Conservation (phyloP, 2,797 vertebrate species). For the Ceryle rudis region DNA sequence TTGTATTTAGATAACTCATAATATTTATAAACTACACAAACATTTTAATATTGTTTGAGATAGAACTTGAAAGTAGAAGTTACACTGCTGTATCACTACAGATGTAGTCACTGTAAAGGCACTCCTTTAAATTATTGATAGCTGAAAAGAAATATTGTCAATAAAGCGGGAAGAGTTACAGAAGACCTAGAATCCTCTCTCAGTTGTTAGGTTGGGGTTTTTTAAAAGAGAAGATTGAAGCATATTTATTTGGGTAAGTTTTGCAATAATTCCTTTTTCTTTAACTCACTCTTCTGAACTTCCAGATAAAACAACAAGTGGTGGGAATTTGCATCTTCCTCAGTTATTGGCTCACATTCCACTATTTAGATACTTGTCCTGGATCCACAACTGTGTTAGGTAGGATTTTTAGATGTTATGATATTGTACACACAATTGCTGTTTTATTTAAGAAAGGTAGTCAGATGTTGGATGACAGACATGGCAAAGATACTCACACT, state of each 20-base stretch:
- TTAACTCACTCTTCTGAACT: background rate
- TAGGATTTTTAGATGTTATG: background rate
- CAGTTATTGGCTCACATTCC: background rate
- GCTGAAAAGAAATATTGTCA: background rate
- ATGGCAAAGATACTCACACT: slow-evolving; percentile 76
- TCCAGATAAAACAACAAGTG: background rate
- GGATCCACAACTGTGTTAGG: background rate
- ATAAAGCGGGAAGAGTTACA: background rate
- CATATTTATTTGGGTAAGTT: background rate
- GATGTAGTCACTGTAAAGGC: background rate
- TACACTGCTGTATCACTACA: background rate
- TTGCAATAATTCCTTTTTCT: background rate
- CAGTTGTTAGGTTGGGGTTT: background rate
- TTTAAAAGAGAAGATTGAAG: background rate
- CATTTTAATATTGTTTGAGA: background rate
- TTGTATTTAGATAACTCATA: no score
- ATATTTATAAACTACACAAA: background rate
- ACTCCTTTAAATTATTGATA: background rate
- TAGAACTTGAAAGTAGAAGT: background rate
- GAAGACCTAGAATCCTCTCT: background rate
- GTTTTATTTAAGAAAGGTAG: background rate
- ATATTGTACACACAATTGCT: background rate
- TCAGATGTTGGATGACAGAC: background rate
- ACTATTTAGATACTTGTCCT: background rate
- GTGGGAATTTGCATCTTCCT: background rate